These are phyloP conservation scores for Ctenoplectra terminalis DNA, from an alignment of 1,140 invertebrate genomes.

Conservation along the genomic window DNA sequence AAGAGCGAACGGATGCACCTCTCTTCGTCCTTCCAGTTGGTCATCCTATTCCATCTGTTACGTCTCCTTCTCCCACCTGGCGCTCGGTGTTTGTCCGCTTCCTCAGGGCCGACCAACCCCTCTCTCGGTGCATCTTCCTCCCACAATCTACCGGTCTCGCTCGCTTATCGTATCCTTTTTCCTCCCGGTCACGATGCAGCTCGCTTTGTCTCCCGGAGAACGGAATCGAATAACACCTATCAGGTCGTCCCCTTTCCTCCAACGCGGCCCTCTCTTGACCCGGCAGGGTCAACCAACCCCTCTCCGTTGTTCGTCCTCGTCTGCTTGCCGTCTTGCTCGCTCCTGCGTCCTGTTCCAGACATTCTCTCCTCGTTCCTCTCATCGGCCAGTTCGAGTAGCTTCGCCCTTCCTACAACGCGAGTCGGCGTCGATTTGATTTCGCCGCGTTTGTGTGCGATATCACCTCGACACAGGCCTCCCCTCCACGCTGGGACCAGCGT, in stretches of 20 bases:
- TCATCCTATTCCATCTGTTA: constrained; percentile 13
- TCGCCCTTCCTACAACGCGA: constrained; percentile 42
- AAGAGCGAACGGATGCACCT: no score
- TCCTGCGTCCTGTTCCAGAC: no score
- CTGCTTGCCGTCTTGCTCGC: neutral
- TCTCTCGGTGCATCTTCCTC: constrained; percentile 45
- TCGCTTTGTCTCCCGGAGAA: constrained; percentile 36
- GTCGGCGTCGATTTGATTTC: constrained; percentile 59
- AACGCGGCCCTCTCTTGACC: constrained; percentile 34
- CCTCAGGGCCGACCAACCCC: constrained; percentile 57
- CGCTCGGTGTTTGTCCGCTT: neutral
- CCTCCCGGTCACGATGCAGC: neutral
- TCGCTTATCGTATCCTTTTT: neutral
- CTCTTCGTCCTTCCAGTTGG: constrained; percentile 9
- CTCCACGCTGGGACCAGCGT: constrained; percentile 29
- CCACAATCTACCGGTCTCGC: neutral
- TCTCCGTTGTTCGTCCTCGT: constrained; percentile 10
- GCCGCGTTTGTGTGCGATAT: constrained; percentile 57
- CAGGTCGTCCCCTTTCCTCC: neutral
- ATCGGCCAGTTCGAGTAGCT: constrained; percentile 13
- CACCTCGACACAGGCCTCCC: constrained; percentile 31
- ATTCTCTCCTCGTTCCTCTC: constrained; percentile 21
- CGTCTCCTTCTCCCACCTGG: constrained; percentile 34
- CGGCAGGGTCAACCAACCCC: constrained; percentile 53
- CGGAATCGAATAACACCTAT: constrained; percentile 50